phyloP scores from a whole-genome alignment of 2,797 vertebrate species.

The Epinephelus malabaricus region DNA sequence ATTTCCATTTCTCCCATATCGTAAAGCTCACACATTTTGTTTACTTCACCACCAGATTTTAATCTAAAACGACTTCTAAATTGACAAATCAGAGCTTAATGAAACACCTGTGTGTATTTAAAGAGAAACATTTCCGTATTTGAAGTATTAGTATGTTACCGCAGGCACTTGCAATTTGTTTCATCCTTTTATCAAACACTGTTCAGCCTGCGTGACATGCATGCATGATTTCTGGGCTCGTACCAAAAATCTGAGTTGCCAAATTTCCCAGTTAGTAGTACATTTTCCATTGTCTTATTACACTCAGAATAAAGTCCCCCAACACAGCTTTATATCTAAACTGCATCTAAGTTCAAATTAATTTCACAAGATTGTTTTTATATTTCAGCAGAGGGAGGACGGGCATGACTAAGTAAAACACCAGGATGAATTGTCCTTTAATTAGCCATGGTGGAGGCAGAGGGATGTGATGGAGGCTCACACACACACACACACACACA shows the following conservation, averaged over 20 bases:
- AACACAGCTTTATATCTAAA: neutral
- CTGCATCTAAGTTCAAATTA: neutral
- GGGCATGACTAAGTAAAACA: slow-evolving; percentile 32
- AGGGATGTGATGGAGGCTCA: neutral
- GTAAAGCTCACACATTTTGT: no score
- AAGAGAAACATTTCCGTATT: no score
- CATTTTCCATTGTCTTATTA: neutral
- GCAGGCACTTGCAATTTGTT: no score
- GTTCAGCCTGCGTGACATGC: no score
- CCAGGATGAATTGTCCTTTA: slow-evolving; percentile 20
- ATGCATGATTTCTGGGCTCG: no score
- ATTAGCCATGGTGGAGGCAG: slow-evolving; percentile 36
- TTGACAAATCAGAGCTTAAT: no score
- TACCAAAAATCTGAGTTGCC: neutral
- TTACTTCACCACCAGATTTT: no score
- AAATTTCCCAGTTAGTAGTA: neutral
- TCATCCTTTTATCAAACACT: no score
- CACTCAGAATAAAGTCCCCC: neutral
- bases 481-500: neutral
- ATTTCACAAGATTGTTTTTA: slow-evolving; percentile 6
- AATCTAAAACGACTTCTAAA: no score
- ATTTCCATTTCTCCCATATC: no score
- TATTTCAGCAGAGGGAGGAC: slow-evolving; percentile 15
- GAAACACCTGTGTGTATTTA: no score
- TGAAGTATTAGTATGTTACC: no score